Conservation (phyloP, 2,113 vertebrate genomes). For the Murina feae region DNA sequence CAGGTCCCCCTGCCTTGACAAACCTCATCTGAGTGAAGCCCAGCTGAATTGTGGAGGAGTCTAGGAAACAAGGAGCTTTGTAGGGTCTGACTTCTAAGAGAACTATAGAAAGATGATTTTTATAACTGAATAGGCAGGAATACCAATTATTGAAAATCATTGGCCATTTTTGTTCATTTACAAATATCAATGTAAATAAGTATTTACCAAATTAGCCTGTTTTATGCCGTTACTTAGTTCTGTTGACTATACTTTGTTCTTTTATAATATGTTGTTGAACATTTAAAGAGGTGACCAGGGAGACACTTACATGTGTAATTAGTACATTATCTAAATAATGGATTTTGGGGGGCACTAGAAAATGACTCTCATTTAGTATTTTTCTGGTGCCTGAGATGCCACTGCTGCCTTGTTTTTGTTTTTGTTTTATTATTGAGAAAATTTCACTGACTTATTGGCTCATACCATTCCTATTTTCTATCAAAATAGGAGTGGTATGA, state of each 20-base stretch:
- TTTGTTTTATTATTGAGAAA: constrained; percentile 8
- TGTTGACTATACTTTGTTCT: background rate
- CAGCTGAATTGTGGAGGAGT: background rate
- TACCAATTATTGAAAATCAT: background rate
- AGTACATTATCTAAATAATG: background rate
- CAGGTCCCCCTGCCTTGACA: background rate
- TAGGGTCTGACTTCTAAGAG: background rate
- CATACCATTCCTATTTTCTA: background rate
- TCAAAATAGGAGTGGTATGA: background rate
- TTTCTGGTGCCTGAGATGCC: background rate
- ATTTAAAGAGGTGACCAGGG: background rate
- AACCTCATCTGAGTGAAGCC: background rate
- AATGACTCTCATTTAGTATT: background rate
- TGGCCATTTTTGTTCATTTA: background rate
- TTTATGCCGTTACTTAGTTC: background rate
- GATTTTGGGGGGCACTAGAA: background rate
- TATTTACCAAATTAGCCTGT: background rate
- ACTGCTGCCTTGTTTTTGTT: background rate
- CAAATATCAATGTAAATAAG: background rate
- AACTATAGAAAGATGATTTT: background rate
- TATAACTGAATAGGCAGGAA: background rate
- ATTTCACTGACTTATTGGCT: background rate
- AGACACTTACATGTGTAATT: background rate
- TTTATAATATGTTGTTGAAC: background rate
- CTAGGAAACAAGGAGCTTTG: background rate